Base-by-base conservation (phyloP, 2,888 invertebrate species). In the Ceramica pisi region DNA sequence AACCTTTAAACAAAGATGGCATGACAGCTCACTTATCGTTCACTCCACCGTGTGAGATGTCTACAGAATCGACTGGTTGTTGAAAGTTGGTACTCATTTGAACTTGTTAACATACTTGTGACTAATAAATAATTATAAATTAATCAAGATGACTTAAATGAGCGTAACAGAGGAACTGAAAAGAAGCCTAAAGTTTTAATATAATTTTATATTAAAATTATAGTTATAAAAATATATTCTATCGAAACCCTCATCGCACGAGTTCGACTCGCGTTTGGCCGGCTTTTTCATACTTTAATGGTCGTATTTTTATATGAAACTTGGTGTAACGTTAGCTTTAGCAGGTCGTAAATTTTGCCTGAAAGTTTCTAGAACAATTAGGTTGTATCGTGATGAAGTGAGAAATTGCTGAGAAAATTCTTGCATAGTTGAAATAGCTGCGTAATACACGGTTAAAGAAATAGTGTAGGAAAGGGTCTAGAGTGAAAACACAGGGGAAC, bases 291-390 rank as follows among this genome's bases (percentile, higher is more conserved):
- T n/a, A 48, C 26, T 46, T 38, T 61, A 55, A 68, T 55, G 14
- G 67, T 7, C 19, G 53, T 73, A 67, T 62, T 76, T 81, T 60
- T 68, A n/a, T n/a, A n/a, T 19, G 4, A 60, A 72, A 81, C 23
- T 70, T 70, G 14, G 60, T 59, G 19, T 48, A 26, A 16, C 4
- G 7, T 56, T n/a, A 41, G 60, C 46, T 75, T 75, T 26, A 12
- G 51, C 14, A 5, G 21, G 44, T 26, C 57, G 26, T 76, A 48
- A 48, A 75, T 81, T 60, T 26, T 44, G 59, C 19, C 21, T 60
- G 38, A 26, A 76, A 77, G 14, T 64, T 67, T 68, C 46, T 57
- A 23, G 35, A 76, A 60, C 68, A 64, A 67, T 81, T 62, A 50
- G 10, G 16, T n/a, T 66, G 21, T 77, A 48, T 35, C 31, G 31